A percentile compares a stretch with the other conserved stretches of the same genome.
These are phyloP conservation scores for Campoletis sonorensis DNA, from an alignment of 1,140 invertebrate genomes.

Conservation along the genomic window DNA sequence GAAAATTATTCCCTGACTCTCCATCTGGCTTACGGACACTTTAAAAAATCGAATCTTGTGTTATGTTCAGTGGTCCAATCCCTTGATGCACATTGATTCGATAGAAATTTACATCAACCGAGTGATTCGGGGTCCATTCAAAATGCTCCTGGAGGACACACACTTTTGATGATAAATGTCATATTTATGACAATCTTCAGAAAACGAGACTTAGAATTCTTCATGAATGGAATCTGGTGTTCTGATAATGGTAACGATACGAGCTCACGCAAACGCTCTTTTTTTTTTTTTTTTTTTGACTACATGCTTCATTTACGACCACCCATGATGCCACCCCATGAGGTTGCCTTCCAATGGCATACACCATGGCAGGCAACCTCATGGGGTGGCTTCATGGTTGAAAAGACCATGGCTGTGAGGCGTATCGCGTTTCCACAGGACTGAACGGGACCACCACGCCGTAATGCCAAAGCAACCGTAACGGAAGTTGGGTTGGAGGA, in stretches of 20 bases:
- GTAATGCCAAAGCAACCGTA: constrained; percentile 60
- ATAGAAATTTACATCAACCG: too few species aligned
- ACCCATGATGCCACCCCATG: too few species aligned
- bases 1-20: too few species aligned
- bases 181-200: background rate
- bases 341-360: too few species aligned
- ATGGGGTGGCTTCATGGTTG: background rate
- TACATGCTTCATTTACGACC: background rate
- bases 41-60: too few species aligned
- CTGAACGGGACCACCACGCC: constrained; percentile 61
- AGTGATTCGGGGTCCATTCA: too few species aligned
- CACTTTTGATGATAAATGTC: too few species aligned
- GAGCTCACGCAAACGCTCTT: background rate
- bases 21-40: too few species aligned
- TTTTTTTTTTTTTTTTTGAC: background rate
- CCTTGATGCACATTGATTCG: too few species aligned
- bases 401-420: constrained; percentile 29
- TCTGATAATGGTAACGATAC: background rate
- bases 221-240: background rate
- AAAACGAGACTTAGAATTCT: background rate
- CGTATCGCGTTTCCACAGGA: constrained; percentile 72
- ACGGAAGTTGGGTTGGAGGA: constrained; percentile 55
- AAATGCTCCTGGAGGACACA: too few species aligned
- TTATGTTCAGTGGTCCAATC: too few species aligned
- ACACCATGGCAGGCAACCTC: constrained; percentile 11